A percentile compares a stretch with the other conserved stretches of the same genome.
Evolutionary conservation across 2,888 invertebrate species (phyloP).

Genomic region (Machimus rusticus): DNA sequence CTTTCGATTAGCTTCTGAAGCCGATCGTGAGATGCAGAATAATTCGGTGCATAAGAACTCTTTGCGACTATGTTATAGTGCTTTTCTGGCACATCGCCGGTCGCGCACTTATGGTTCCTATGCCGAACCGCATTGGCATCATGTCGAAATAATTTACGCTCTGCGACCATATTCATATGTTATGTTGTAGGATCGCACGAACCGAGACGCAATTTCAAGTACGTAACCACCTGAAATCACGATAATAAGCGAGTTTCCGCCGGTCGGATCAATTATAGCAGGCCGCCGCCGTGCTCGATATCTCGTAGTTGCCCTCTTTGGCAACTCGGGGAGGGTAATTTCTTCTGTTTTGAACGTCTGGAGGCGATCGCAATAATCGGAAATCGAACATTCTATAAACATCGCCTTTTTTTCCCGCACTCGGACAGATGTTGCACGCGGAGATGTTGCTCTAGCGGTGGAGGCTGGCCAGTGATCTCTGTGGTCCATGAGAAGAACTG

Average conservation of each 20-base stretch:
- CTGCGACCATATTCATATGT: background rate
- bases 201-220: conserved; percentile 10
- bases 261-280: background rate
- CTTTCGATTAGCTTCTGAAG: conserved; percentile 3
- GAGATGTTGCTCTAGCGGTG: background rate
- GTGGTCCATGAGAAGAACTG: background rate
- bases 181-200: background rate
- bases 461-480: background rate
- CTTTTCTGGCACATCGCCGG: background rate
- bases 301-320: background rate
- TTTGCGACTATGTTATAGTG: background rate
- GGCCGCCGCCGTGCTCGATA: background rate
- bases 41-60: background rate
- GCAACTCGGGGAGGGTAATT: background rate
- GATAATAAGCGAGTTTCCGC: background rate
- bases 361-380: background rate
- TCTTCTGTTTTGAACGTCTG: background rate
- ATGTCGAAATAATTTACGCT: background rate
- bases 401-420: background rate
- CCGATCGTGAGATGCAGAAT: background rate
- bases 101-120: background rate
- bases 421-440: background rate
- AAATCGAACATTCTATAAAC: background rate
- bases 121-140: background rate
- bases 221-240: background rate